A percentile compares a stretch with the other conserved stretches of the same genome.
phyloP scores from a whole-genome alignment of 2,888 invertebrate genomes.

The Drosophila eohydei region DNA sequence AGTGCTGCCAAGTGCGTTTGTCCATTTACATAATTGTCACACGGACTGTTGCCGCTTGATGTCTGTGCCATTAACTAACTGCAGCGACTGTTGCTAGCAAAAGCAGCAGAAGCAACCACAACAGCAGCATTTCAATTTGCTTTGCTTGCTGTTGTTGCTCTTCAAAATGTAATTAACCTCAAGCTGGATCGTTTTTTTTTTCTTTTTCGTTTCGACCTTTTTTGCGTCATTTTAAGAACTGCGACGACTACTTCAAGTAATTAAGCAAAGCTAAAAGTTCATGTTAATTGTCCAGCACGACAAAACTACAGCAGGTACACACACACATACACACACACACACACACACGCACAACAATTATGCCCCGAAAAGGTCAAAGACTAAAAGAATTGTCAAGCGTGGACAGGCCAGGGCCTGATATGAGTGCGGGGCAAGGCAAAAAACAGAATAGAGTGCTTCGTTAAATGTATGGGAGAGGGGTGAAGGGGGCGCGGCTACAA shows the following conservation, averaged over 20 bases:
- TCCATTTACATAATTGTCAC: conserved; percentile 79
- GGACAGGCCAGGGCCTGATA: conserved; percentile 62
- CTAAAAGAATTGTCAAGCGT: conserved; percentile 78
- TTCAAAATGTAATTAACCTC: conserved; percentile 78
- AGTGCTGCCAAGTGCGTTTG: conserved; percentile 61
- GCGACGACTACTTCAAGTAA: conserved; percentile 62
- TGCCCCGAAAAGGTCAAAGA: conserved; percentile 71
- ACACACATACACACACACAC: conserved; percentile 10
- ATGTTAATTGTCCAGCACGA: conserved; percentile 76
- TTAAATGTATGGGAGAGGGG: background rate
- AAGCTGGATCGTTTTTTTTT: conserved; percentile 38
- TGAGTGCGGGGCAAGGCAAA: conserved; percentile 37
- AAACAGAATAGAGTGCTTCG: conserved; percentile 14
- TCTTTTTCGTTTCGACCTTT: conserved; percentile 43
- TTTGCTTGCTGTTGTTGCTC: conserved; percentile 55
- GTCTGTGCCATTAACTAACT: conserved; percentile 65
- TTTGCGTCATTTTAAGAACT: conserved; percentile 77
- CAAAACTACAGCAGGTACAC: conserved; percentile 52
- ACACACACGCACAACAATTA: conserved; percentile 50
- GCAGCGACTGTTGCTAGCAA: conserved; percentile 41
- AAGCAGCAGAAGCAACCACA: conserved; percentile 43
- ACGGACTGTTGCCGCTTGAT: conserved; percentile 64
- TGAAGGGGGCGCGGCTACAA: background rate
- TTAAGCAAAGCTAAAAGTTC: conserved; percentile 81
- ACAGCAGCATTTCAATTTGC: conserved; percentile 70